These are phyloP conservation scores for Leptinotarsa juncta DNA, from an alignment of 2,888 invertebrate genomes.

Conservation along the genomic window DNA sequence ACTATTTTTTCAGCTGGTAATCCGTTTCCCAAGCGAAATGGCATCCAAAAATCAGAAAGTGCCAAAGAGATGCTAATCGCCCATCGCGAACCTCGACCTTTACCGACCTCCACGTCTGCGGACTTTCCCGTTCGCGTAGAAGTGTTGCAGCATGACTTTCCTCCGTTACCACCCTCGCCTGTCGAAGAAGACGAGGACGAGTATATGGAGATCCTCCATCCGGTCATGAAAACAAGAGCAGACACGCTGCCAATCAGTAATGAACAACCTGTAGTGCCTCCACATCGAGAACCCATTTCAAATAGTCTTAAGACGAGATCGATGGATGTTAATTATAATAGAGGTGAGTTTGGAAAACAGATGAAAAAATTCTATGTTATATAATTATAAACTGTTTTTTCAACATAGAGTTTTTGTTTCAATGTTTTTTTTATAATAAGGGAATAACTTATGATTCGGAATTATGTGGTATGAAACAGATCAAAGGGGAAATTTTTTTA, in stretches of 20 bases:
- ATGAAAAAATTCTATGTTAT: not conserved
- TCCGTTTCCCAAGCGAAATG: constrained; percentile 70
- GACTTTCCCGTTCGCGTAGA: constrained; percentile 67
- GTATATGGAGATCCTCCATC: constrained; percentile 75
- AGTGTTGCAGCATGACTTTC: constrained; percentile 77
- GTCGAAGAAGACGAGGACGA: constrained; percentile 84
- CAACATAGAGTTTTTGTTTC: too few species aligned
- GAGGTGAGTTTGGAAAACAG: constrained; percentile 44
- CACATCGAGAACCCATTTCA: constrained; percentile 73
- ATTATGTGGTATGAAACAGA: too few species aligned
- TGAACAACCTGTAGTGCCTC: constrained; percentile 79
- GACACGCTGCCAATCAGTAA: constrained; percentile 69
- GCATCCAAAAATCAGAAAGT: constrained; percentile 81
- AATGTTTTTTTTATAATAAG: too few species aligned
- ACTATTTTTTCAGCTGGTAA: constrained; percentile 58
- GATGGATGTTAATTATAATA: constrained; percentile 83
- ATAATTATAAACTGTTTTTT: too few species aligned
- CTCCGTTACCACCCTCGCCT: constrained; percentile 86
- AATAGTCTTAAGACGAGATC: constrained; percentile 86
- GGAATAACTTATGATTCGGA: too few species aligned
- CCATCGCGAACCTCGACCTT: constrained; percentile 63
- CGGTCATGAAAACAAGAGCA: constrained; percentile 67
- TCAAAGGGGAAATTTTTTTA: too few species aligned
- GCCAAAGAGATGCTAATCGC: constrained; percentile 77
- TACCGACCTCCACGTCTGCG: constrained; percentile 65